Base-by-base conservation (phyloP, 2,797 vertebrate species). In the Vultur gryphus region DNA sequence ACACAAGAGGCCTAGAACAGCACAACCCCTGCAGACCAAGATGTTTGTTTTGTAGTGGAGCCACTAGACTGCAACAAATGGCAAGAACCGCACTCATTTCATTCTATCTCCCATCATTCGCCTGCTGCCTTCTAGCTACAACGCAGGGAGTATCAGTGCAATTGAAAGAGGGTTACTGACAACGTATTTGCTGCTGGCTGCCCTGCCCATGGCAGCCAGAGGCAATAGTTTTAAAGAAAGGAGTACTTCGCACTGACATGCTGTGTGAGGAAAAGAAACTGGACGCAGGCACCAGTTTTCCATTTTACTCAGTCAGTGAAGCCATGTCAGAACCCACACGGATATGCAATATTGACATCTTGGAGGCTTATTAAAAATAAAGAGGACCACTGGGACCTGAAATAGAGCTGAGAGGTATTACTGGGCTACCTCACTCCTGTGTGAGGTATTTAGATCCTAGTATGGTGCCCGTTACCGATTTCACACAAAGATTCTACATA, bases 281-380 rank as follows among this genome's bases (percentile, higher is more conserved):
- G 29, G 10, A 78, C 35, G 31, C 29, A 59, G 28, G n/a, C 48
- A 73, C 5, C 7, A 16, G 17, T 44, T 23, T 84, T 59, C 11
- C 1, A 0, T 19, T 65, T 49, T 65, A 87, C 6, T 33, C 20
- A 23, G 21, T 17, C 43, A 73, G 41, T 29, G 51, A 89, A 77
- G 35, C 6, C 4, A 3, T n/a, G 14, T 43, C 59, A 62, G 39
- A 59, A 59, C 6, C 29, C 23, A 70, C 4, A 58, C 0, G 2
- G 18, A 52, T 13, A 46, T 0, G 10, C 18, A 54, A 43, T 46
- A 89, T 6, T 69, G 49, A 31, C 43, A 33, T 19, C 33, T 20
- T 70, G 24, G 39, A 61, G 16, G 25, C 33, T 66, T 66, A 66
- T 16, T 55, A n/a, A 61, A 85, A 92, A 46, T 4, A 73, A 69